Percentiles rank a stretch among this genome's conserved stretches.
phyloP scores from a whole-genome alignment of 53 echinoderm and acorn worm genomes.

The Pentamera pediparva region DNA sequence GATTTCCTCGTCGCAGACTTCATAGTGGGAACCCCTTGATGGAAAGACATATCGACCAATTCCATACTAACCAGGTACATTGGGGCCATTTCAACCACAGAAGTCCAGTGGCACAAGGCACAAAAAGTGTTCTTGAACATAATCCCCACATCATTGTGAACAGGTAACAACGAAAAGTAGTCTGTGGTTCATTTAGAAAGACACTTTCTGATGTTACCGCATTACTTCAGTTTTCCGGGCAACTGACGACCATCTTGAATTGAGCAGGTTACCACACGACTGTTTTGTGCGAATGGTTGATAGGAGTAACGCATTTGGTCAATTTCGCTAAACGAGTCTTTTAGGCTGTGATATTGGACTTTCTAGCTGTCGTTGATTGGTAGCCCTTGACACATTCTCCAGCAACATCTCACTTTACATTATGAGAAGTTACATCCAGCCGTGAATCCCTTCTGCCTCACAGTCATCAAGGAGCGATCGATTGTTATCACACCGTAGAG shows the following conservation, averaged over 20 bases:
- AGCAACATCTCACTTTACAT: no score
- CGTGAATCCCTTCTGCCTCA: no score
- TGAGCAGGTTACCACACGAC: neutral
- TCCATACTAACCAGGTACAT: neutral
- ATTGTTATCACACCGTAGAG: no score
- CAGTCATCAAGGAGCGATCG: no score
- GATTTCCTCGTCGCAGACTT: neutral
- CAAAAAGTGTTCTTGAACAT: constrained; percentile 21
- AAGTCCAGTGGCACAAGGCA: neutral
- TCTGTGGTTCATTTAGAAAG: neutral
- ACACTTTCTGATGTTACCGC: neutral
- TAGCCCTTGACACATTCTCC: no score
- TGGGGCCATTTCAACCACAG: neutral
- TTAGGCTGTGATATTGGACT: no score
- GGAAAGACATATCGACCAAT: neutral
- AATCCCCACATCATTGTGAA: neutral
- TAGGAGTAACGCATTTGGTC: no score
- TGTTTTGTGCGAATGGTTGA: no score
- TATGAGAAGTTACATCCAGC: no score
- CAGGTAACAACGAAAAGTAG: neutral
- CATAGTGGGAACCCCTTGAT: constrained; percentile 7
- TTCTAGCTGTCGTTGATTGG: no score
- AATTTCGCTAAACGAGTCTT: no score
- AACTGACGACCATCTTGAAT: constrained; percentile 1
- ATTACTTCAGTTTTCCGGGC: neutral